Percentiles rank a stretch among this genome's conserved stretches.
phyloP scores from a whole-genome alignment of 1,140 invertebrate species.

The Samia ricini region DNA sequence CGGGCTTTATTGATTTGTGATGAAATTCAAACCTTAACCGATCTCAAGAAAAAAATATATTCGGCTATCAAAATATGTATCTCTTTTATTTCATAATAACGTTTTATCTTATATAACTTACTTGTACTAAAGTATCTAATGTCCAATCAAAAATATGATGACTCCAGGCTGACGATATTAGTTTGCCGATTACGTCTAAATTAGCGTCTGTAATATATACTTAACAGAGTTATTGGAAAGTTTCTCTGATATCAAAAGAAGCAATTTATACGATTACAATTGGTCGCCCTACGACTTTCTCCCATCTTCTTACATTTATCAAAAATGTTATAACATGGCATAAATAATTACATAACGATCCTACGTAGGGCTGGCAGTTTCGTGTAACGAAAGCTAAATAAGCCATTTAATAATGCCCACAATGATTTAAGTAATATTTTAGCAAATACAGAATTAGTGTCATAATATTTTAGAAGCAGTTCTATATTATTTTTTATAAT shows the following conservation, averaged over 20 bases:
- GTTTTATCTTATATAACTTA: background rate
- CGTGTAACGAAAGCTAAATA: background rate
- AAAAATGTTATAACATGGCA: background rate
- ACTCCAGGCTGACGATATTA: background rate
- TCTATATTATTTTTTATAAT: too few relatives aligned
- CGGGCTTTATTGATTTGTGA: too few relatives aligned
- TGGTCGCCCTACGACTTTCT: background rate
- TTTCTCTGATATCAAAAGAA: background rate
- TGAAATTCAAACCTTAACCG: too few relatives aligned
- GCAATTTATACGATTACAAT: background rate
- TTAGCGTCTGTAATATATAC: background rate
- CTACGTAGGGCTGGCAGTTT: background rate
- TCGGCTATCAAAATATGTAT: too few relatives aligned
- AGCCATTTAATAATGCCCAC: too few relatives aligned
- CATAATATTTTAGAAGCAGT: too few relatives aligned
- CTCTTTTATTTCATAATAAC: too few relatives aligned
- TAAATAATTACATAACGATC: background rate
- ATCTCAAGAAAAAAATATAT: too few relatives aligned
- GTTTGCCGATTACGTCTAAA: background rate
- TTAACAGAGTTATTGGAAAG: background rate
- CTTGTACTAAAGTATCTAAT: background rate
- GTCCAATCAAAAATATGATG: background rate
- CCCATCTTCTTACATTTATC: background rate
- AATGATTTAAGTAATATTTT: too few relatives aligned
- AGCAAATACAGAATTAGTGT: too few relatives aligned